Percentiles rank a stretch among this genome's conserved stretches.
Conservation (phyloP, 2,888 invertebrate genomes). For the Corbicula japonica region DNA sequence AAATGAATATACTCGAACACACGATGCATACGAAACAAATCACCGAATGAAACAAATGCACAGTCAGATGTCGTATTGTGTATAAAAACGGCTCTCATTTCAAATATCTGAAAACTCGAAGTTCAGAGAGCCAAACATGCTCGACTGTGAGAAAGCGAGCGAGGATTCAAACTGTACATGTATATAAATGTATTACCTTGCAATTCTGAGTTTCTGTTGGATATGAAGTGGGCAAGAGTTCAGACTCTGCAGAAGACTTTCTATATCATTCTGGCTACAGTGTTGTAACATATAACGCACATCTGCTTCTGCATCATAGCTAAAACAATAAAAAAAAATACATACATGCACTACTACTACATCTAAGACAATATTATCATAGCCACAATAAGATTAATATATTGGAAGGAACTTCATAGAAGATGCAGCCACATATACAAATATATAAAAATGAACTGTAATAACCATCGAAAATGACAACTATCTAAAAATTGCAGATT, state of each 20-base stretch:
- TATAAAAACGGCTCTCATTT: neutral
- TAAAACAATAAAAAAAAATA: no score
- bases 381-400: no score
- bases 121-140: neutral
- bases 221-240: conserved; percentile 71
- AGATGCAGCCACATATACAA: no score
- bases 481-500: no score
- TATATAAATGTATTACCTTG: conserved; percentile 52
- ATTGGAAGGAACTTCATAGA: no score
- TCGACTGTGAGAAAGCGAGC: neutral
- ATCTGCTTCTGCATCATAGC: conserved; percentile 63
- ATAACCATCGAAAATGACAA: no score
- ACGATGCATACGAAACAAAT: neutral
- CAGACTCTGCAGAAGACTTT: conserved; percentile 66
- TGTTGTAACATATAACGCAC: conserved; percentile 47
- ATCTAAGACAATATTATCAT: no score
- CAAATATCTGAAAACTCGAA: no score
- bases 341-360: no score
- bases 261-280: conserved; percentile 47
- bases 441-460: no score
- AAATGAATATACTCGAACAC: neutral
- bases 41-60: neutral
- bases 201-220: conserved; percentile 66
- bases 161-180: neutral
- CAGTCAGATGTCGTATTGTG: neutral